phyloP scores from a whole-genome alignment of 2,797 vertebrate genomes.

The Onychomys arenicola region DNA sequence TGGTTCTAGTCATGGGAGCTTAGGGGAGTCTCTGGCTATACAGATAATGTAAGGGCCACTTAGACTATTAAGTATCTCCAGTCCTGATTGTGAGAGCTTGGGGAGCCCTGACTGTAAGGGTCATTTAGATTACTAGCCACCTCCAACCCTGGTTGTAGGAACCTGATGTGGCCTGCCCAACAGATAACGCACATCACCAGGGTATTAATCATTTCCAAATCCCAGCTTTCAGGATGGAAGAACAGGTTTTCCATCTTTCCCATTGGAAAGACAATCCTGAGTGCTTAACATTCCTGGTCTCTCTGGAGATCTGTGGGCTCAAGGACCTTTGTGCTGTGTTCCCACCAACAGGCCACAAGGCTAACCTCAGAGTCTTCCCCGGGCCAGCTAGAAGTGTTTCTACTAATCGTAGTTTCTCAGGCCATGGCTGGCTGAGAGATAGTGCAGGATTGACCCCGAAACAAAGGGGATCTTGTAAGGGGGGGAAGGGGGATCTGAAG shows the following conservation, averaged over 20 bases:
- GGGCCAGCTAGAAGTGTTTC: neutral
- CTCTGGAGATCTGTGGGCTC: neutral
- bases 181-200: neutral
- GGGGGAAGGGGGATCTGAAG: neutral
- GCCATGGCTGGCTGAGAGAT: neutral
- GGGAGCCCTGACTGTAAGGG: neutral
- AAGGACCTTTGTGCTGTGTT: neutral
- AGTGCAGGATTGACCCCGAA: accelerated
- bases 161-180: neutral
- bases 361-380: neutral
- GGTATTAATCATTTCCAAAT: neutral
- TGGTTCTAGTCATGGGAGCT: neutral
- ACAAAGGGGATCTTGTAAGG: too few relatives aligned
- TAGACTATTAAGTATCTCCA: neutral
- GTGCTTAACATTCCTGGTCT: neutral
- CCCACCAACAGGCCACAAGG: neutral
- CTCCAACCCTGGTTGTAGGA: neutral
- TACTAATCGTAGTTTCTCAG: neutral
- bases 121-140: neutral
- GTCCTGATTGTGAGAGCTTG: neutral
- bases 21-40: neutral
- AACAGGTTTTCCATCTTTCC: neutral
- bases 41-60: neutral
- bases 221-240: neutral
- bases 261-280: neutral